Base-by-base conservation (phyloP, 92 coral and sea anemone species). In the Phenganax subtilis region DNA sequence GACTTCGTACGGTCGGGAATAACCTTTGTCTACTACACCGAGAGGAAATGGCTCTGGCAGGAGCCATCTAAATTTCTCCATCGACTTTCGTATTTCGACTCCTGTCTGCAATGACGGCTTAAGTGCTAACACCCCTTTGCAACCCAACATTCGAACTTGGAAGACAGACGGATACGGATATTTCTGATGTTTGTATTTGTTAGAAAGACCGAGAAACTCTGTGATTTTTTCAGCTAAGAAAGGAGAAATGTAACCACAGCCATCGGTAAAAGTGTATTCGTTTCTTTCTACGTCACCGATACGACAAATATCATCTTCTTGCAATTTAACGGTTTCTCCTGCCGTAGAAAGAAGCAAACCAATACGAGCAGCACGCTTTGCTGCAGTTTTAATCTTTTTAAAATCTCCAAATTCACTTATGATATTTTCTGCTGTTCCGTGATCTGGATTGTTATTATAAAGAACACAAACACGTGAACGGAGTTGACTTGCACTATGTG, bases 321-420 rank as follows among this genome's bases (percentile, higher is more conserved):
- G 54, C 10, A 90, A 76, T n/a, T 72, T 73, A 7, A 93, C 85
- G 47, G 90, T 88, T 57, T 87, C 88, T 53, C 75, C 81, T 14
- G 93, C 92, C 9, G 97, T 91, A 17, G 97, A 92, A 53, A 92
- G 89, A 20, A 92, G 87, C n/a, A 92, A 81, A 2, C 92, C 92
- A 30, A 92, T 88, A 54, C 97, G 82, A 20, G 97, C 97, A 20
- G 93, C 91, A 87, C 97, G 88, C 72, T 92, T 92, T 6, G 97
- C 92, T 12, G 90, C 90, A 20, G 88, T 86, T 65, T 66, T 88
- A 37, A 92, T 84, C 77, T 61, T 81, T 27, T 84, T 89, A 81
- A 92, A 92, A 28, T 85, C 79, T 51, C 97, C 97, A 77, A 93
- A 93, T 72, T 73, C 69, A 1, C 90, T 81, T 8, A 93, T 87